These are phyloP conservation scores for Cyphomyrus plagiostoma DNA, from an alignment of 2,113 vertebrate species.

Conservation along the genomic window DNA sequence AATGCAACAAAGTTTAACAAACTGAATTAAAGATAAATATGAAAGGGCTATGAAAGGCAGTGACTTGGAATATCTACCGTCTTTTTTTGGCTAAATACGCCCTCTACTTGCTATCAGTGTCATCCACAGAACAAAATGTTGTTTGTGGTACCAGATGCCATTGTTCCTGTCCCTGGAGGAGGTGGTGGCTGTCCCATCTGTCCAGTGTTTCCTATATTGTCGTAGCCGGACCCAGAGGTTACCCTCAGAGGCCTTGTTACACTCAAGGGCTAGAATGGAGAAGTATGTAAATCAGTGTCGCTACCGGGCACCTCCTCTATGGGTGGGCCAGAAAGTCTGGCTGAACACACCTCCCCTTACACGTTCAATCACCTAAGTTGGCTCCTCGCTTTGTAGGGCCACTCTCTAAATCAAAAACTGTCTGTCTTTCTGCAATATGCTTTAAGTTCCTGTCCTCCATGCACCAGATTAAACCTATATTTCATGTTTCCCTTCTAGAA, in stretches of 20 bases:
- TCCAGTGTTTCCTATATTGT: too few species aligned
- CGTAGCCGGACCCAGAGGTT: neutral
- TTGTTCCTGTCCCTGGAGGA: neutral
- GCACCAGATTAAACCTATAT: neutral
- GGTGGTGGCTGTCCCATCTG: neutral
- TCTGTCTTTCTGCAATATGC: too few species aligned
- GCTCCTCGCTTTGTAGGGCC: too few species aligned
- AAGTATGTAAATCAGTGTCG: neutral
- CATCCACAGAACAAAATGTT: neutral
- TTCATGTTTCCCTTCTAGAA: neutral
- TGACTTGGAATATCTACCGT: neutral
- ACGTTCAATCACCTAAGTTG: too few species aligned
- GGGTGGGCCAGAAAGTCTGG: neutral
- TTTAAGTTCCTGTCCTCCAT: too few species aligned
- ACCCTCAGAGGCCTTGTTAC: neutral
- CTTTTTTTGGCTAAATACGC: neutral
- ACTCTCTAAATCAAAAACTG: too few species aligned
- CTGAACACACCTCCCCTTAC: too few species aligned
- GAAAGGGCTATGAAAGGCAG: too few species aligned
- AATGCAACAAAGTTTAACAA: too few species aligned
- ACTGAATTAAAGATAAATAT: too few species aligned
- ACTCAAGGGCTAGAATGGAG: neutral
- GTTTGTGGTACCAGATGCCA: neutral
- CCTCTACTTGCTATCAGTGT: neutral
- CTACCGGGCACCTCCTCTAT: neutral